These are phyloP conservation scores for Ectropis crepuscularia DNA, from an alignment of 2,888 invertebrate species.

Conservation along the genomic window DNA sequence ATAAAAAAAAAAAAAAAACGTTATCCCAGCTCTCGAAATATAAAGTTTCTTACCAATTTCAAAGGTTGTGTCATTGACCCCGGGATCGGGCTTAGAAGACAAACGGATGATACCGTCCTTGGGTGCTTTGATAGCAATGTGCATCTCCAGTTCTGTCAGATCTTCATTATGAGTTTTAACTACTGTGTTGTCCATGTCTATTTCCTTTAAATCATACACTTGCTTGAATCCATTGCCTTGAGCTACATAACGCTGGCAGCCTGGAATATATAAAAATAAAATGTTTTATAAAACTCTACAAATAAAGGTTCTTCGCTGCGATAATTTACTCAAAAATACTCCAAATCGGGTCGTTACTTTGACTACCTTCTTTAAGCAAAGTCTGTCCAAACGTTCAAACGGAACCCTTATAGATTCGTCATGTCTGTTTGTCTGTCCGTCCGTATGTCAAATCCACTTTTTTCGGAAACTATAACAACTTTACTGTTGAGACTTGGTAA, in stretches of 20 bases:
- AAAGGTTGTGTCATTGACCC: background rate
- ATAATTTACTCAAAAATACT: too few relatives aligned
- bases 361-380: too few relatives aligned
- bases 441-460: too few relatives aligned
- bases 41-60: slow-evolving; percentile 8
- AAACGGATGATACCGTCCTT: slow-evolving; percentile 1
- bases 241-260: background rate
- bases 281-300: too few relatives aligned
- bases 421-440: too few relatives aligned
- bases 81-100: background rate
- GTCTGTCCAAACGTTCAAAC: too few relatives aligned
- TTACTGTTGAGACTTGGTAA: too few relatives aligned
- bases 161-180: background rate
- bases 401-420: too few relatives aligned
- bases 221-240: background rate
- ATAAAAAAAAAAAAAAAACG: too few relatives aligned
- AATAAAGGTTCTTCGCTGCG: too few relatives aligned
- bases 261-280: background rate
- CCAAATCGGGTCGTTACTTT: background rate
- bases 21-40: too few relatives aligned
- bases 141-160: background rate
- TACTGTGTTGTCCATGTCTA: background rate
- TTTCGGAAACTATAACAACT: too few relatives aligned
- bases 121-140: background rate
- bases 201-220: background rate